Conservation (phyloP, 2,888 invertebrate genomes). For the Aspidiotus rigidus region DNA sequence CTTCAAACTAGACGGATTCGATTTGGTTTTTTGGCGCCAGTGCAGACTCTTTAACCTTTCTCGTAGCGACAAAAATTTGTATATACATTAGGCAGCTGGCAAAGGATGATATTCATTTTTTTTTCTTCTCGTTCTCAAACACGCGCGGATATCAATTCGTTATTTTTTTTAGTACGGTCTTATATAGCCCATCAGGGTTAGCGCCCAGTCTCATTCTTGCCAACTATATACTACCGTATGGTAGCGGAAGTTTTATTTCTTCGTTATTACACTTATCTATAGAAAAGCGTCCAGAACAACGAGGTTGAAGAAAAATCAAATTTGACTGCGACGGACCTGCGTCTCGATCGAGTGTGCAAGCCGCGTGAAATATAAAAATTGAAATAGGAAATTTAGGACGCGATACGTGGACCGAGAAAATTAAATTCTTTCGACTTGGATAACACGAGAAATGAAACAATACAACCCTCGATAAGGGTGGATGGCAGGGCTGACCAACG, state of each 20-base stretch:
- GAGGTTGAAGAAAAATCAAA: not conserved
- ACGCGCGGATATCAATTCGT: too few species aligned
- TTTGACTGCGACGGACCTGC: not conserved
- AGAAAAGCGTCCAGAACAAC: too few species aligned
- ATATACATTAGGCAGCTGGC: not conserved
- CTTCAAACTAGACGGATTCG: not conserved
- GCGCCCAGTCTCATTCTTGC: too few species aligned
- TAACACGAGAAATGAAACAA: slow-evolving; percentile 25
- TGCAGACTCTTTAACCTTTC: not conserved
- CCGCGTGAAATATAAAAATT: slow-evolving; percentile 31
- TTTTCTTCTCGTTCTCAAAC: too few species aligned
- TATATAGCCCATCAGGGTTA: too few species aligned
- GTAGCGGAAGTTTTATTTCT: too few species aligned
- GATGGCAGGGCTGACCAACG: slow-evolving; percentile 15
- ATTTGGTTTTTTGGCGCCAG: not conserved
- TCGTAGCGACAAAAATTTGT: not conserved
- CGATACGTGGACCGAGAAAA: slow-evolving; percentile 30
- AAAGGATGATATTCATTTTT: not conserved
- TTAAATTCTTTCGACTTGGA: slow-evolving; percentile 32
- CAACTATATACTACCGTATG: too few species aligned
- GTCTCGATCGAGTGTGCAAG: slow-evolving; percentile 15
- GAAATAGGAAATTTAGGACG: slow-evolving; percentile 33
- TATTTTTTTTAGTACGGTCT: too few species aligned
- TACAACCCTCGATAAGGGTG: slow-evolving; percentile 25
- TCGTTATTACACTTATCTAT: too few species aligned